Evolutionary conservation across 2,888 invertebrate species (phyloP), one percentile per base, ranked within the genome.

Genomic region (Acanthosepion lycidas): DNA sequence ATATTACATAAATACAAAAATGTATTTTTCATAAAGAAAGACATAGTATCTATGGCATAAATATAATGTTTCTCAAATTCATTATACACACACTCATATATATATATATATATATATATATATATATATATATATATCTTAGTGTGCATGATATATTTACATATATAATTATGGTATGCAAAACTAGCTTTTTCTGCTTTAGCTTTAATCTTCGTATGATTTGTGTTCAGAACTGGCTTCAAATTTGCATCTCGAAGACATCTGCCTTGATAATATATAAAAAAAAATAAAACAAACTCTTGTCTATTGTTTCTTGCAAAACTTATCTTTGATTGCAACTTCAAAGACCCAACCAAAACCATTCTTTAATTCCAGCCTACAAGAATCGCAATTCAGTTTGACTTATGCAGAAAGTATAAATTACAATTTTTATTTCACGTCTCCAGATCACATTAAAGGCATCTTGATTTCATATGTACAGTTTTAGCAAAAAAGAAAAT

Each of bases 171-270:
- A 78, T 33, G n/a, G 78, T 78, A 78, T 78, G 78, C 78, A 78
- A 78, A 78, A 78, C 78, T 33, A 78, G 78, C n/a, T 78, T 78
- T 78, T 78, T 78, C 78, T 78, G 78, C n/a, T 78, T n/a, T 78
- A n/a, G n/a, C 78, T 78, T 78, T 78, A 78, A 78, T 78, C 78
- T 78, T 78, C n/a, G 12, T 33, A 78, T n/a, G 78, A 78, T 78
- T 78, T 78, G 78, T 33, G n/a, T 78, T 78, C 78, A 78, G 78
- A 78, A 15, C 78, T 78, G 78, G 78, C 78, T 78, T 78, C 78
- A 78, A 78, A 78, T 78, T 78, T 78, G 78, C 78, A 78, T 78
- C 78, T 78, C 78, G 78, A 78, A 78, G 78, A 78, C 78, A 78
- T 33, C 9, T 78, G 78, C 78, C n/a, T 78, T 78, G 78, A 78